Evolutionary conservation across 1,140 invertebrate species (phyloP).

Genomic region (Drosophila ohnishii): DNA sequence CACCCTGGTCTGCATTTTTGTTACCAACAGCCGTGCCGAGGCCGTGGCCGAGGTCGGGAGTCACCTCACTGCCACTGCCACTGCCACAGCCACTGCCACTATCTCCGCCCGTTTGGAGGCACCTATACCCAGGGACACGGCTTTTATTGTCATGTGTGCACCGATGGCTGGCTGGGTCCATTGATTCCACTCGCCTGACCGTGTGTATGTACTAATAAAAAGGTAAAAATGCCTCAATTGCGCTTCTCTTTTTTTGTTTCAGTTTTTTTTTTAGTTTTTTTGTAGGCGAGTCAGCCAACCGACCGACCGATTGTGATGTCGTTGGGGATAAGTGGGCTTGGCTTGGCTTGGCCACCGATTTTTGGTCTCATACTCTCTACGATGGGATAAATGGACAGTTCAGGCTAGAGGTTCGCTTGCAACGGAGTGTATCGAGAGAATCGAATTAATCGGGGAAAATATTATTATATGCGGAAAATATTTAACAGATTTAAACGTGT

Average conservation of each 20-base stretch:
- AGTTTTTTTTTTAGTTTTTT: slow-evolving; percentile 10
- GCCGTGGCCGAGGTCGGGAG: slow-evolving; percentile 9
- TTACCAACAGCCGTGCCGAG: slow-evolving; percentile 10
- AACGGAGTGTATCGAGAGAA: neutral
- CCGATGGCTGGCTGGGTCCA: slow-evolving; percentile 41
- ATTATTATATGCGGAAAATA: neutral
- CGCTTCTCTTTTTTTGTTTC: slow-evolving; percentile 9
- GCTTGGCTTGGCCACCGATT: slow-evolving; percentile 25
- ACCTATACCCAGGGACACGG: slow-evolving; percentile 34
- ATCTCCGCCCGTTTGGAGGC: slow-evolving; percentile 13
- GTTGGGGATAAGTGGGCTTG: slow-evolving; percentile 32
- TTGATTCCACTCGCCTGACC: slow-evolving; percentile 50
- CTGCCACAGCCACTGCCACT: neutral
- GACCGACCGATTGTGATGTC: slow-evolving; percentile 40
- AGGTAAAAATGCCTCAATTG: slow-evolving; percentile 63
- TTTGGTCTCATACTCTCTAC: slow-evolving; percentile 8
- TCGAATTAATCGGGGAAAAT: neutral
- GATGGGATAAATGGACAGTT: neutral
- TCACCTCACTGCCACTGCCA: slow-evolving; percentile 6
- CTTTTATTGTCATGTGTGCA: slow-evolving; percentile 55
- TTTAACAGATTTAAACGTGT: neutral
- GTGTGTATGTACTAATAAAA: slow-evolving; percentile 50
- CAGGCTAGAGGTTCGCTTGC: neutral
- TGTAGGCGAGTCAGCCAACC: slow-evolving; percentile 43
- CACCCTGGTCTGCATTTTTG: slow-evolving; percentile 18